phyloP scores from a whole-genome alignment of 1,140 invertebrate species.

The Gryon sp. region DNA sequence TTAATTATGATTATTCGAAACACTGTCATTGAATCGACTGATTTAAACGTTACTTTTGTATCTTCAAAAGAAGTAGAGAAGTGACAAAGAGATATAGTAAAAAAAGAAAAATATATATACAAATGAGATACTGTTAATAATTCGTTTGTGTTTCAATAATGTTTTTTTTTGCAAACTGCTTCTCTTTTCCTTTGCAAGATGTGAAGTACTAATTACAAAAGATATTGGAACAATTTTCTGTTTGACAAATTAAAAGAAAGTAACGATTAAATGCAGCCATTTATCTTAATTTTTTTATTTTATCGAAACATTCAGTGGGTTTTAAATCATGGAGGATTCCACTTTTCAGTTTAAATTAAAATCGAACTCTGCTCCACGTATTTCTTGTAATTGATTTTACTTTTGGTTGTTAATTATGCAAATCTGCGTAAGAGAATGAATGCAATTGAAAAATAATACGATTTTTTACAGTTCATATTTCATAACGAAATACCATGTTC shows the following conservation, averaged over 20 bases:
- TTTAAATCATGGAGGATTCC: slow-evolving; percentile 21
- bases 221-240: slow-evolving; percentile 10
- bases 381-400: slow-evolving; percentile 7
- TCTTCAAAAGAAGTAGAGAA: too few species aligned
- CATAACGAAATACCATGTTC: too few species aligned
- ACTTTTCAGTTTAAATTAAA: slow-evolving; percentile 10
- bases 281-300: slow-evolving; percentile 4
- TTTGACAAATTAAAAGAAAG: slow-evolving; percentile 29
- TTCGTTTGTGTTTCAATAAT: neutral
- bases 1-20: slow-evolving; percentile 34
- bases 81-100: too few species aligned
- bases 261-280: slow-evolving; percentile 19
- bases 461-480: too few species aligned
- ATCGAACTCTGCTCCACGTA: neutral
- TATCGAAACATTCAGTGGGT: neutral
- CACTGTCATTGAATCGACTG: slow-evolving; percentile 23
- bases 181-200: too few species aligned
- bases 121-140: slow-evolving; percentile 15
- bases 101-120: neutral
- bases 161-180: neutral
- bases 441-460: too few species aligned
- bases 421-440: too few species aligned
- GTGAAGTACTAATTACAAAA: neutral
- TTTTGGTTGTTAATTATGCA: neutral
- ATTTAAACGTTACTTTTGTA: too few species aligned